Evolutionary conservation across 1,140 invertebrate species (phyloP).

Genomic region (Macrobrachium rosenbergii): DNA sequence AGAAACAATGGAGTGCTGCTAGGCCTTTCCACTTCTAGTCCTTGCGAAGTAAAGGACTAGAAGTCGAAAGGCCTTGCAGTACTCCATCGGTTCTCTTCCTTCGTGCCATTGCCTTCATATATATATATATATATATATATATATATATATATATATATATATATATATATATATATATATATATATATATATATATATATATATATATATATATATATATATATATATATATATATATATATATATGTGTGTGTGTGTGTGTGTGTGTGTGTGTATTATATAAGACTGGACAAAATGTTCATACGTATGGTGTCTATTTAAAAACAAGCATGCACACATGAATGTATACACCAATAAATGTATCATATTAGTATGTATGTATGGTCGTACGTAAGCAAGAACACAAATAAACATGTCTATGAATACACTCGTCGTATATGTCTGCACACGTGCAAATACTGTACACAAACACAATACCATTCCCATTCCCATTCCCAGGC

Average conservation of each 20-base stretch:
- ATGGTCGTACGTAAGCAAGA: not conserved
- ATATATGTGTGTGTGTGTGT: too few relatives aligned
- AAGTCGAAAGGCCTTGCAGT: too few relatives aligned
- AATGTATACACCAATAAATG: not conserved
- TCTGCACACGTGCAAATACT: not conserved
- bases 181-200: conserved; percentile 4
- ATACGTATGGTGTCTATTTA: too few relatives aligned
- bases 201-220: conserved; percentile 11
- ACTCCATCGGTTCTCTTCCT: too few relatives aligned
- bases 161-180: conserved; percentile 11
- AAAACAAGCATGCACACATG: not conserved
- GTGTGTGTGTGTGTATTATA: too few relatives aligned
- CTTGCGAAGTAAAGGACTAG: too few relatives aligned
- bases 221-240: not conserved
- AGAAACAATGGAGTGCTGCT: too few relatives aligned
- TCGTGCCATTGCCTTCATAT: too few relatives aligned
- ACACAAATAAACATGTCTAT: not conserved
- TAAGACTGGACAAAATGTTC: too few relatives aligned
- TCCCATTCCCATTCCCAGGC: too few relatives aligned
- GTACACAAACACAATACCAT: too few relatives aligned
- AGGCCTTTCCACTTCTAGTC: too few relatives aligned
- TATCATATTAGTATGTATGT: not conserved
- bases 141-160: conserved; percentile 4
- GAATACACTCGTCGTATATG: not conserved
- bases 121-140: not conserved